phyloP scores from a whole-genome alignment of 2,888 invertebrate genomes.

The Thymelicus lineola region DNA sequence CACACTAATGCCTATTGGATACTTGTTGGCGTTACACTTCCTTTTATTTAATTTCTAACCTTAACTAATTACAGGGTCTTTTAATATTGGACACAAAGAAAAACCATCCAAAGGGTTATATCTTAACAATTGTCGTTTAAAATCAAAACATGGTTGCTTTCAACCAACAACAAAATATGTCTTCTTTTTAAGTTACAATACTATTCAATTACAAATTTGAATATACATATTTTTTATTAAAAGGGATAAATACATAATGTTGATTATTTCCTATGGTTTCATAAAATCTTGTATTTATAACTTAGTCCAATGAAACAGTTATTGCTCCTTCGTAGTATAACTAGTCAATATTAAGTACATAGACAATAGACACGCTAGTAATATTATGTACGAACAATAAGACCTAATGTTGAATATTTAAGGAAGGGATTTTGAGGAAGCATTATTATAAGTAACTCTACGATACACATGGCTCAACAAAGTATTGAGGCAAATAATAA shows the following conservation, averaged over 20 bases:
- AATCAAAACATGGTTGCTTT: neutral
- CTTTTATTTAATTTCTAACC: slow-evolving; percentile 11
- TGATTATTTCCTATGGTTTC: neutral
- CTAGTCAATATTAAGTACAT: slow-evolving; percentile 7
- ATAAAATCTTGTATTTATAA: neutral
- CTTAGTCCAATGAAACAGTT: neutral
- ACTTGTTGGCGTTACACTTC: slow-evolving; percentile 11
- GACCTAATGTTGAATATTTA: neutral
- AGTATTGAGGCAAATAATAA: neutral
- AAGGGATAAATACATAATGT: neutral
- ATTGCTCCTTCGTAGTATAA: slow-evolving; percentile 5
- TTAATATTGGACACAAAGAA: slow-evolving; percentile 7
- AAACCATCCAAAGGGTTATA: neutral
- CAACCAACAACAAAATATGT: neutral
- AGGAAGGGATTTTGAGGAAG: slow-evolving; percentile 19
- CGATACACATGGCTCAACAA: slow-evolving; percentile 9
- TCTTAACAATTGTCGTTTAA: neutral
- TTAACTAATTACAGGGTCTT: slow-evolving; percentile 18
- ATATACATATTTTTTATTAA: neutral
- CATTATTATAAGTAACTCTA: neutral
- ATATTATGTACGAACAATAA: slow-evolving; percentile 12
- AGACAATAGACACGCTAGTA: slow-evolving; percentile 2
- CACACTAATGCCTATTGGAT: slow-evolving; percentile 11
- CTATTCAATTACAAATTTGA: neutral
- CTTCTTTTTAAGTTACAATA: neutral